phyloP scores from a whole-genome alignment of 2,797 vertebrate species.

The Phalloptychus januarius region DNA sequence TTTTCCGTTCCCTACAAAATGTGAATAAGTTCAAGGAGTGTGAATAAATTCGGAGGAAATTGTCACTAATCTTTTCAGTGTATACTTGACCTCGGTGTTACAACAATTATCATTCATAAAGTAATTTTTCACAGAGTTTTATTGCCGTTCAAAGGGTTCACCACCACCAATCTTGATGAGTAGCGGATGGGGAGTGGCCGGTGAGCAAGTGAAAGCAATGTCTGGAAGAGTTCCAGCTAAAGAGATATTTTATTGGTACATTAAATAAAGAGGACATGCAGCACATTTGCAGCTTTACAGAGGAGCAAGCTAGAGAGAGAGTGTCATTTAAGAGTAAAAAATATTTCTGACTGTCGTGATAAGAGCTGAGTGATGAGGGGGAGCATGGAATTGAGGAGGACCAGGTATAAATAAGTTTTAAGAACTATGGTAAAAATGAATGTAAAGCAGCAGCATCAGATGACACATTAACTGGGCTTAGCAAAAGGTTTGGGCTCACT shows the following conservation, averaged over 20 bases:
- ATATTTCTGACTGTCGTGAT: slow-evolving; percentile 40
- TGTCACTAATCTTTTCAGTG: not conserved
- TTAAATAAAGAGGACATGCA: slow-evolving; percentile 59
- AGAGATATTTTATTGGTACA: slow-evolving; percentile 59
- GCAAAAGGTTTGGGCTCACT: slow-evolving; percentile 17
- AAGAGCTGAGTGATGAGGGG: slow-evolving; percentile 15
- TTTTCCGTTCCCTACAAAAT: not conserved
- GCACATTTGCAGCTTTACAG: slow-evolving; percentile 40
- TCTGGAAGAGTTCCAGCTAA: slow-evolving; percentile 53
- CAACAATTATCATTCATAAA: slow-evolving; percentile 55
- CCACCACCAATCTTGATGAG: slow-evolving; percentile 24
- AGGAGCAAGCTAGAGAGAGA: slow-evolving; percentile 43
- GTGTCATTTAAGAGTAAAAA: slow-evolving; percentile 48
- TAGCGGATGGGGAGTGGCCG: slow-evolving; percentile 12
- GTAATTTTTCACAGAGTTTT: slow-evolving; percentile 29
- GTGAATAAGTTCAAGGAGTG: not conserved
- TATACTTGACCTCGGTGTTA: slow-evolving; percentile 18
- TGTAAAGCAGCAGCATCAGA: not conserved
- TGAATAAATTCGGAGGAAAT: not conserved
- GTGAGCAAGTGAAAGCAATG: slow-evolving; percentile 39
- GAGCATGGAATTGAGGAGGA: not conserved
- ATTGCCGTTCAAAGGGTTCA: slow-evolving; percentile 47
- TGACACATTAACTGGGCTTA: slow-evolving; percentile 1
- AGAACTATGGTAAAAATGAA: slow-evolving; percentile 4
- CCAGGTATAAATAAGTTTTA: not conserved